A percentile compares a stretch with the other conserved stretches of the same genome.
Evolutionary conservation across 2,797 vertebrate genomes (phyloP).

Genomic region (Phrynocephalus vlangalii): DNA sequence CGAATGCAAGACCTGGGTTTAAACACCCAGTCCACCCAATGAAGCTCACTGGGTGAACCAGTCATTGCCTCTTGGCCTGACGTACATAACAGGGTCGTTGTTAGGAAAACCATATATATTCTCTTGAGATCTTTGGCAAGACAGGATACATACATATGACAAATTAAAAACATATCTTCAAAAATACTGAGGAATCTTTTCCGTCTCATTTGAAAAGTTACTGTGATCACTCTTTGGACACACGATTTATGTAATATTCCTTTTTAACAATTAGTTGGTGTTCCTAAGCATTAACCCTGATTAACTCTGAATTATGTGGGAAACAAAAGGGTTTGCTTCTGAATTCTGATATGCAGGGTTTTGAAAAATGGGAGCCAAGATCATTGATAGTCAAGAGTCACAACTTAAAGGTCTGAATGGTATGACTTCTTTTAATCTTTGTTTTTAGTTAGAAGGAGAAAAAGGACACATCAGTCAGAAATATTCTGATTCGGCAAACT

Average conservation of each 20-base stretch:
- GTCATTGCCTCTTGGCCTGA: no score
- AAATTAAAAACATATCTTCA: not conserved
- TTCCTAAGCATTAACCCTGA: not conserved
- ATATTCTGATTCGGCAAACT: no score
- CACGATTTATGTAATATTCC: conserved; percentile 7
- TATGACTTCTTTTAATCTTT: no score
- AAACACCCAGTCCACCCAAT: no score
- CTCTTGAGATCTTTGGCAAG: no score
- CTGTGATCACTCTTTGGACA: not conserved
- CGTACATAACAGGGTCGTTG: no score
- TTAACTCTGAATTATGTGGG: not conserved
- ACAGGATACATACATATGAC: no score
- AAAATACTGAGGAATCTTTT: not conserved
- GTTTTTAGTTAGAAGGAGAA: no score
- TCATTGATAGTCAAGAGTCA: not conserved
- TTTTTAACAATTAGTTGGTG: not conserved
- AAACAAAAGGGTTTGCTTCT: conserved; percentile 4
- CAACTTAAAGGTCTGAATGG: not conserved
- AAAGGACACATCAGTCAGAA: no score
- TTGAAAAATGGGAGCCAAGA: not conserved
- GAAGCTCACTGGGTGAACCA: no score
- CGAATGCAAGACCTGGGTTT: no score
- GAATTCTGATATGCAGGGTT: conserved; percentile 23
- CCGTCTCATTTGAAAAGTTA: not conserved
- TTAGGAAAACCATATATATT: no score